A percentile compares a stretch with the other conserved stretches of the same genome.
These are phyloP conservation scores for Uloborus plumipes DNA, from an alignment of 2,888 invertebrate species.

Conservation along the genomic window DNA sequence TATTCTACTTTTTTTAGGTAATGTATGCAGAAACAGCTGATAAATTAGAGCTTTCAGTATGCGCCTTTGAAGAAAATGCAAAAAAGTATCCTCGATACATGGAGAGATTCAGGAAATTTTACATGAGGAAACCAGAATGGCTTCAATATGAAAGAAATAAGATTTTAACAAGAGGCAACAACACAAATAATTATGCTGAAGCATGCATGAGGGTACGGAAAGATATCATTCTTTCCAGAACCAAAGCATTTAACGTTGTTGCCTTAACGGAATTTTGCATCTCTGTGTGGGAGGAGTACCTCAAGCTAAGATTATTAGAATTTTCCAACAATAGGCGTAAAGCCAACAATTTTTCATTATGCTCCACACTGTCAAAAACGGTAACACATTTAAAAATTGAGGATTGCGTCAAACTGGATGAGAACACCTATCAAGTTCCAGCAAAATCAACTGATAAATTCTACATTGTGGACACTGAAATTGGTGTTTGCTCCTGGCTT, in stretches of 20 bases:
- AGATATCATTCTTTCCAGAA: conserved; percentile 10
- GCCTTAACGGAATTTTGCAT: conserved; percentile 7
- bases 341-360: too few species aligned
- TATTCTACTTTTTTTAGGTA: background rate
- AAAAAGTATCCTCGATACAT: background rate
- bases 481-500: conserved; percentile 1
- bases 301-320: background rate
- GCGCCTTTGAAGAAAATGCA: background rate
- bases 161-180: conserved; percentile 1
- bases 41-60: background rate
- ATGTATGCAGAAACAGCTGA: background rate
- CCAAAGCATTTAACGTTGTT: conserved; percentile 16
- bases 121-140: background rate
- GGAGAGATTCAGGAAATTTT: conserved; percentile 3
- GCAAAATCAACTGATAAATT: background rate
- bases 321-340: background rate
- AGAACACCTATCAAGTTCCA: background rate
- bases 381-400: background rate
- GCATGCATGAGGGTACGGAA: conserved; percentile 9
- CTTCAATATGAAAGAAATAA: background rate
- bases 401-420: background rate
- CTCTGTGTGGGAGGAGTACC: conserved; percentile 1
- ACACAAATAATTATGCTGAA: conserved; percentile 15
- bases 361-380: background rate
- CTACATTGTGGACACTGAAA: background rate